Base-by-base conservation (phyloP, 2,888 invertebrate genomes). In the Dysmachus trigonus region DNA sequence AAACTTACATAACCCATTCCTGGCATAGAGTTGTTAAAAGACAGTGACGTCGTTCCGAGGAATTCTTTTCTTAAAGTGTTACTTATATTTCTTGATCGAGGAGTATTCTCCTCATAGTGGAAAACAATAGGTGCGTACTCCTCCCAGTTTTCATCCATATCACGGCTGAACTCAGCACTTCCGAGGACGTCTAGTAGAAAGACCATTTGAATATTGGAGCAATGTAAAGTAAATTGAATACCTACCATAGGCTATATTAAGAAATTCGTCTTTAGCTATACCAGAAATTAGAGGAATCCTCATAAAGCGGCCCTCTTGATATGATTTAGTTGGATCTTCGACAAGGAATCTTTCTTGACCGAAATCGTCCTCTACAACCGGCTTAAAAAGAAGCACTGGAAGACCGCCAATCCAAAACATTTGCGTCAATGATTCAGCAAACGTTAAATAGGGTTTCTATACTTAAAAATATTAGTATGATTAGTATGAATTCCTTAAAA, bases 211-310 rank as follows among this genome's bases (percentile, higher is more conserved):
- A 22, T 22, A 27, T 22, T n/a, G 7, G 62, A 62, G 1, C 10
- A 31, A 1, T 15, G 30, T 6, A 8, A 51, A 79, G 5, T 27
- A 33, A 82, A 7, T n/a, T 47, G 10, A 2, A n/a, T 89, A 96
- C 95, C 90, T 87, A 93, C 93, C 10, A 15, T 41, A 41, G 3
- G 95, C 94, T 85, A 93, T 93, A 33, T 51, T 33, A 41, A 93
- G 94, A 91, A 95, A 95, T 91, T 96, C 96, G 87, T 95, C 94
- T 81, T 93, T 93, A 0, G 95, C 95, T 88, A 95, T 93, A 84
- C 95, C 95, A 87, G 94, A 93, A 79, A 96, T 93, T 85, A 94
- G 91, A 0, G 96, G 96, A 33, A 96, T 94, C 77, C 94, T 93
- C 88, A 94, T 92, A 87, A 95, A 94, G 51, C 93, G 92, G 1